A percentile compares a stretch with the other conserved stretches of the same genome.
Conservation (phyloP, 2,797 vertebrate species). For the Remorina albescens region DNA sequence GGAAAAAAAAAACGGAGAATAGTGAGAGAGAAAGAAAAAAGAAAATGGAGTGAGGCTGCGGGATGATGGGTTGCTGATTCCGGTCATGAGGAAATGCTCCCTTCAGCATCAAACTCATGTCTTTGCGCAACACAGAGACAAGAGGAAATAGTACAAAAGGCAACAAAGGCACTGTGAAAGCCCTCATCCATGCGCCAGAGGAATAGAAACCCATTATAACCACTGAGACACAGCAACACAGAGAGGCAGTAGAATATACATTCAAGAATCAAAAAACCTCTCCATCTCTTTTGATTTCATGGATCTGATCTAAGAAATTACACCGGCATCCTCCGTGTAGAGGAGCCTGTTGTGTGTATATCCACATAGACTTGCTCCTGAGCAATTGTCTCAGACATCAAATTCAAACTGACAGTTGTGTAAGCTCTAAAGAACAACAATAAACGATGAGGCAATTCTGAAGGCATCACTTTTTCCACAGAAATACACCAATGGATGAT, state of each 20-base stretch:
- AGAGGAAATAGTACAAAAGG: constrained; percentile 59
- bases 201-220: constrained; percentile 71
- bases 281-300: constrained; percentile 43
- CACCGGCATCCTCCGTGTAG: neutral
- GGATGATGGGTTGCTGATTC: constrained; percentile 60
- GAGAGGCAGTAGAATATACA: constrained; percentile 37
- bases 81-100: constrained; percentile 64
- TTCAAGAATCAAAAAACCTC: constrained; percentile 15
- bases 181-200: constrained; percentile 52
- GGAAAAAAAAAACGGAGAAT: constrained; percentile 25
- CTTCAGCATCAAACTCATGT: constrained; percentile 57
- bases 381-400: constrained; percentile 28
- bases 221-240: constrained; percentile 44
- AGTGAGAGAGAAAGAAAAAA: constrained; percentile 48
- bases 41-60: constrained; percentile 29
- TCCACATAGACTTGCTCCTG: constrained; percentile 21
- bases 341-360: constrained; percentile 17
- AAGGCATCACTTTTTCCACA: constrained; percentile 1
- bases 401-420: constrained; percentile 14
- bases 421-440: constrained; percentile 21
- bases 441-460: neutral
- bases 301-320: constrained; percentile 49
- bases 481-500: constrained; percentile 12
- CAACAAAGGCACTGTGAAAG: constrained; percentile 66
- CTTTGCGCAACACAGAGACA: constrained; percentile 38